Conservation (phyloP, 1,140 invertebrate species). For the Carposina sasakii region DNA sequence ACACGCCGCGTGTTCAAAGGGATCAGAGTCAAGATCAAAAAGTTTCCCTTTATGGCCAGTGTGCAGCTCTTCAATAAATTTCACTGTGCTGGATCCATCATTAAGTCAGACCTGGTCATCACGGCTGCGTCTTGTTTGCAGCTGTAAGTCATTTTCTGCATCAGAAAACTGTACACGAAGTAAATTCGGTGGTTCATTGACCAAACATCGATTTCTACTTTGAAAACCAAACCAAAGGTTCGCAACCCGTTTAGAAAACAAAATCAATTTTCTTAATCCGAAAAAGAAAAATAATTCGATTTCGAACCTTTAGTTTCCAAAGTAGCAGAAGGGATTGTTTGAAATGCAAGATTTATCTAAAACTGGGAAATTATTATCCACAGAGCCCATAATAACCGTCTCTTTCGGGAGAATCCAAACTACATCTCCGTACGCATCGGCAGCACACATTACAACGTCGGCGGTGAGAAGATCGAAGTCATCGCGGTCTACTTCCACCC, state of each 20-base stretch:
- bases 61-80: constrained; percentile 21
- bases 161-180: not conserved
- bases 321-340: too few relatives aligned
- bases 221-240: not conserved
- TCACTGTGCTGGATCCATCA: constrained; percentile 25
- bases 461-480: constrained; percentile 15
- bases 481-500: constrained; percentile 22
- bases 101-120: constrained; percentile 24
- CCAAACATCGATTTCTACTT: not conserved
- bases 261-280: not conserved
- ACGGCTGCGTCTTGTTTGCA: constrained; percentile 27
- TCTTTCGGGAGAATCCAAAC: constrained; percentile 6
- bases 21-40: constrained; percentile 2
- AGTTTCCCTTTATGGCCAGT: constrained; percentile 30
- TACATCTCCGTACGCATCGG: constrained; percentile 14
- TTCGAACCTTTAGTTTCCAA: not conserved
- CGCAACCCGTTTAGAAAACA: not conserved
- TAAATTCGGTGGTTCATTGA: not conserved
- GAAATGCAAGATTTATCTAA: too few relatives aligned
- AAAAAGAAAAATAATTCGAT: not conserved
- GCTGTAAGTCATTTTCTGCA: constrained; percentile 16
- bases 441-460: constrained; percentile 15
- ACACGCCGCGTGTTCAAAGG: constrained; percentile 33
- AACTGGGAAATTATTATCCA: not conserved
- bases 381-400: constrained; percentile 8